Conservation (phyloP, 2,113 vertebrate species). For the Chascanopsetta lugubris region DNA sequence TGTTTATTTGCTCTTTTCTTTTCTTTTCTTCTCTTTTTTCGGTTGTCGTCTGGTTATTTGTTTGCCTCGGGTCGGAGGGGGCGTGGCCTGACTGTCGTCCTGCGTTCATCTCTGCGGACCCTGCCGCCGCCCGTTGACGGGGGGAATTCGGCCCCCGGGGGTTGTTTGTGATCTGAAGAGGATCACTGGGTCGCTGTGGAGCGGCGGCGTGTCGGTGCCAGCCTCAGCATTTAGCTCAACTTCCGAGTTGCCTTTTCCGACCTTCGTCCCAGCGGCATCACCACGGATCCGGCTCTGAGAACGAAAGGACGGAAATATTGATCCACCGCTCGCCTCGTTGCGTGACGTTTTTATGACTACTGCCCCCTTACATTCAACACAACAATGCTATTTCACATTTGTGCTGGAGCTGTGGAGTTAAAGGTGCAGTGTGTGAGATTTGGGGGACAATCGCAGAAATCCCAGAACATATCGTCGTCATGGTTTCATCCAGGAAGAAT, state of each 20-base stretch:
- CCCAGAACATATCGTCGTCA: too few relatives aligned
- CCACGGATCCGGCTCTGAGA: slow-evolving; percentile 16
- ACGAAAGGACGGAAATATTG: neutral
- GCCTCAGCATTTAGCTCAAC: slow-evolving; percentile 45
- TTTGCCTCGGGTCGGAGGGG: too few relatives aligned
- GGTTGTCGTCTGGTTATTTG: too few relatives aligned
- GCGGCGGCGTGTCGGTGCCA: slow-evolving; percentile 36
- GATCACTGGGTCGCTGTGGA: slow-evolving; percentile 29
- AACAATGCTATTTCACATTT: neutral
- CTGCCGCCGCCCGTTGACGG: slow-evolving; percentile 53
- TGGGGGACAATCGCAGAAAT: too few relatives aligned
- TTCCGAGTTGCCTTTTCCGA: slow-evolving; percentile 64
- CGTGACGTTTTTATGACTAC: slow-evolving; percentile 32
- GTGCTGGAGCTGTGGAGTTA: neutral
- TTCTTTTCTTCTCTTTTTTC: too few relatives aligned
- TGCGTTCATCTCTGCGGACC: slow-evolving; percentile 46
- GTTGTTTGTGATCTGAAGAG: slow-evolving; percentile 19
- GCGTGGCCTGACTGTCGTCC: slow-evolving; percentile 52
- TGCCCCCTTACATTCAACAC: neutral
- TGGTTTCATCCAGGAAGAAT: too few relatives aligned
- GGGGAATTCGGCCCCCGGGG: slow-evolving; percentile 1
- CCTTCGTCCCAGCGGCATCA: slow-evolving; percentile 43
- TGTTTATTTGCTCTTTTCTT: slow-evolving; percentile 36
- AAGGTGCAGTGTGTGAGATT: too few relatives aligned
- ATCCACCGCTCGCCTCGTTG: slow-evolving; percentile 19